Conservation (phyloP, 2,797 vertebrate genomes). For the Paguma larvata region DNA sequence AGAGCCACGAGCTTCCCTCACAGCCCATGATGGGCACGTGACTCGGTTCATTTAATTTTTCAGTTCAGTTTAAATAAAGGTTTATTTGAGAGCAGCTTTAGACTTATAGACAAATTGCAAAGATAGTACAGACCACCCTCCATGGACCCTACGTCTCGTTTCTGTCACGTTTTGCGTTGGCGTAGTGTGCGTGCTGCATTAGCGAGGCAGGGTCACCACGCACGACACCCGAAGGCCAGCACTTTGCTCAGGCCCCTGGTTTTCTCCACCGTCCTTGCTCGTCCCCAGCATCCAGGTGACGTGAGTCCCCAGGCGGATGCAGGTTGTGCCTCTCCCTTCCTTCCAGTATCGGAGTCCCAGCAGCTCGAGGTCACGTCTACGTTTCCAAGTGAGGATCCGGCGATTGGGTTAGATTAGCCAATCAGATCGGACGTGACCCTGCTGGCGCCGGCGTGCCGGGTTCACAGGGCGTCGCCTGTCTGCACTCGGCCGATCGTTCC, state of each 20-base stretch:
- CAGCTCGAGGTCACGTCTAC: neutral
- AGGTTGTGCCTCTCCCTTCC: neutral
- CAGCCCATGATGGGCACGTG: neutral
- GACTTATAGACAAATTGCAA: neutral
- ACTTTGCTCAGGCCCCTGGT: too few relatives aligned
- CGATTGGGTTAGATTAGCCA: neutral
- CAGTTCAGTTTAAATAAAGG: neutral
- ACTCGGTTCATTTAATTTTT: neutral
- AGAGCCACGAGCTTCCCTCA: neutral
- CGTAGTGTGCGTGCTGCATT: accelerated
- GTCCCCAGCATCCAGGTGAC: too few relatives aligned
- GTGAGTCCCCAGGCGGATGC: neutral
- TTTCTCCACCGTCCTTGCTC: neutral
- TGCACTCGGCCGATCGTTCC: too few relatives aligned
- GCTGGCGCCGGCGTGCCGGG: accelerated
- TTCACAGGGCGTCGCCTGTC: accelerated
- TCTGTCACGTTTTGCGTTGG: neutral
- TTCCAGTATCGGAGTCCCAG: neutral
- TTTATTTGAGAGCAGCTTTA: neutral
- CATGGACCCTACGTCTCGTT: accelerated
- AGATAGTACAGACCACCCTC: neutral
- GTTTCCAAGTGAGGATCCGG: neutral
- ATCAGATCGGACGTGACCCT: accelerated
- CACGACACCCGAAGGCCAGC: accelerated
- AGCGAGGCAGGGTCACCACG: neutral